These are phyloP conservation scores for Anarrhichthys ocellatus DNA, from an alignment of 2,113 vertebrate genomes.

Conservation along the genomic window DNA sequence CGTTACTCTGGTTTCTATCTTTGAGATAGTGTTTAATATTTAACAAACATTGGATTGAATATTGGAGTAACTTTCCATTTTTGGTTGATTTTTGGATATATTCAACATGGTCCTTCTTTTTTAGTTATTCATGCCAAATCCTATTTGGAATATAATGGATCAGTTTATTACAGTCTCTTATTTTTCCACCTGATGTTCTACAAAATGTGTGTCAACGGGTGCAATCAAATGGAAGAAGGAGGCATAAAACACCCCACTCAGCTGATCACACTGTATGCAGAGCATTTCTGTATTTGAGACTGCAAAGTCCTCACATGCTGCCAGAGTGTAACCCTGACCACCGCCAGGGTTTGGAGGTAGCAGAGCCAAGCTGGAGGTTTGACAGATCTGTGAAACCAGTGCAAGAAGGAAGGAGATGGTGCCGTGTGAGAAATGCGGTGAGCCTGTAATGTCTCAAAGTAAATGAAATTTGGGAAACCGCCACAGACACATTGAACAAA, in stretches of 20 bases:
- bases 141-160: slow-evolving; percentile 21
- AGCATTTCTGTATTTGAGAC: background rate
- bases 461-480: background rate
- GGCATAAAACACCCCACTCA: background rate
- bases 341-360: background rate
- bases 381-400: slow-evolving; percentile 1
- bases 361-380: slow-evolving; percentile 3
- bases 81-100: slow-evolving; percentile 19
- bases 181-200: background rate
- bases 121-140: slow-evolving; percentile 33
- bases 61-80: slow-evolving; percentile 13
- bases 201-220: slow-evolving; percentile 7
- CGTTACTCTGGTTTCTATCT: slow-evolving; percentile 36
- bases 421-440: background rate
- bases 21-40: slow-evolving; percentile 32
- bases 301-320: slow-evolving; percentile 8
- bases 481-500: background rate
- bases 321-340: slow-evolving; percentile 7
- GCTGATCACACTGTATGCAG: background rate
- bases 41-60: slow-evolving; percentile 35
- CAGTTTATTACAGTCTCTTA: background rate
- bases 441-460: slow-evolving; percentile 18
- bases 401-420: background rate
- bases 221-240: background rate
- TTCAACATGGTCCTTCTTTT: slow-evolving; percentile 15